Conservation (phyloP, 1,140 invertebrate species). For the Listronotus bonariensis region DNA sequence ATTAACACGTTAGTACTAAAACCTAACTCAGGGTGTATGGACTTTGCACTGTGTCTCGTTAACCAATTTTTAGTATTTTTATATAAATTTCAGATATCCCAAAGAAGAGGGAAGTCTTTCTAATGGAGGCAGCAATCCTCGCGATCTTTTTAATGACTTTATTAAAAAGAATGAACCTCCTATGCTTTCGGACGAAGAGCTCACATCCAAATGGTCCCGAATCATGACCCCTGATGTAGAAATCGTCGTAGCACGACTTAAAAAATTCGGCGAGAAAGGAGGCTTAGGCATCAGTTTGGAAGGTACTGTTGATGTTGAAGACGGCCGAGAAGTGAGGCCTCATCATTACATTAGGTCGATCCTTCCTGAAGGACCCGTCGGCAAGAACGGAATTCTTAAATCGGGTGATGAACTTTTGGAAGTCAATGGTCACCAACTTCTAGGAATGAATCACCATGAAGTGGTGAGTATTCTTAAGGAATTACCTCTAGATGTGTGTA, state of each 20-base stretch:
- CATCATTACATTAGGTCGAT: conserved; percentile 95
- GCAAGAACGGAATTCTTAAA: conserved; percentile 78
- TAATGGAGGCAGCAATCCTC: conserved; percentile 27
- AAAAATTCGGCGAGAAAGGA: conserved; percentile 84
- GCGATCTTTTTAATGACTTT: conserved; percentile 32
- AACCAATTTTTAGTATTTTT: conserved; percentile 39
- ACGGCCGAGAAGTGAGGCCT: conserved; percentile 86
- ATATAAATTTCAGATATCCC: conserved; percentile 53
- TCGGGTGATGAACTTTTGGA: conserved; percentile 92
- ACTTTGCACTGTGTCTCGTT: conserved; percentile 36
- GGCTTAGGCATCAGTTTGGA: conserved; percentile 95
- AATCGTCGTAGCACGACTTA: conserved; percentile 86
- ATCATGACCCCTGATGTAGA: conserved; percentile 82
- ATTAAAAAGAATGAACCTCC: conserved; percentile 43
- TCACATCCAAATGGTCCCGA: conserved; percentile 83
- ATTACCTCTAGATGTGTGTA: conserved; percentile 88
- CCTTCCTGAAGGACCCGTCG: conserved; percentile 91
- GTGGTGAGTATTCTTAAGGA: conserved; percentile 95
- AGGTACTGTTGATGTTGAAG: conserved; percentile 94
- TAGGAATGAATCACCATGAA: conserved; percentile 95
- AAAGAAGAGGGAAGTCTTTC: conserved; percentile 46
- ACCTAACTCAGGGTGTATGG: conserved; percentile 36
- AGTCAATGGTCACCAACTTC: conserved; percentile 93
- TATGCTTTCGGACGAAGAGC: conserved; percentile 75
- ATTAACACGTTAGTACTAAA: conserved; percentile 32